Percentiles rank a stretch among this genome's conserved stretches.
Conservation (phyloP, 2,888 invertebrate species). For the Smittia sp. region DNA sequence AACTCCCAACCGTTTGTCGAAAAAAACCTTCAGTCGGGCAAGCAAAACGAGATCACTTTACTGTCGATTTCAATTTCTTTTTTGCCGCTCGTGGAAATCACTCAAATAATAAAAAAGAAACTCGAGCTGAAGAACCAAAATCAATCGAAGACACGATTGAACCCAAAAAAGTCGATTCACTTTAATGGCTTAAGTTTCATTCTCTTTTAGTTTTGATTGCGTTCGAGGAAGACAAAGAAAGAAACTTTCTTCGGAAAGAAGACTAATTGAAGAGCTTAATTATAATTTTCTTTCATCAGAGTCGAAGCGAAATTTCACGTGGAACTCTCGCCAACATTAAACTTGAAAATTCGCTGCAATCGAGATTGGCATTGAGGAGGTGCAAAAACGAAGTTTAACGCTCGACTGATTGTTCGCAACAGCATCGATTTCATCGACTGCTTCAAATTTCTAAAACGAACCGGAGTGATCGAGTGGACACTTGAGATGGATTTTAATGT, state of each 20-base stretch:
- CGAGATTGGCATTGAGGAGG: not conserved
- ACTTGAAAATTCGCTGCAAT: not conserved
- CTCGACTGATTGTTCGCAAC: too few species aligned
- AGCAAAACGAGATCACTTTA: constrained; percentile 15
- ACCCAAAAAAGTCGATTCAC: not conserved
- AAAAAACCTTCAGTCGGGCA: too few species aligned
- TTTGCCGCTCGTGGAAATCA: not conserved
- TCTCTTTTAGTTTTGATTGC: not conserved
- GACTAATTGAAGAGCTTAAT: too few species aligned
- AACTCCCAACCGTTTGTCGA: too few species aligned
- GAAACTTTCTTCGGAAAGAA: too few species aligned
- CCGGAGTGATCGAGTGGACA: too few species aligned
- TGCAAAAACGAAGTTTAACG: not conserved
- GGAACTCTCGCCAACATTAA: not conserved
- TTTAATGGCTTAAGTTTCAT: not conserved
- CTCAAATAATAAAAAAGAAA: constrained; percentile 16
- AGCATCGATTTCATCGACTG: too few species aligned
- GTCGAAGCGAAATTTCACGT: too few species aligned
- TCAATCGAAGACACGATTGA: not conserved
- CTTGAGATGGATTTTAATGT: not conserved
- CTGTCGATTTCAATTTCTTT: constrained; percentile 3
- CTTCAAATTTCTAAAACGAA: not conserved
- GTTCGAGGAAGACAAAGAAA: not conserved
- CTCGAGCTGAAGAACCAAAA: not conserved
- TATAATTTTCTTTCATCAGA: too few species aligned